Percentiles rank a stretch among this genome's conserved stretches.
phyloP scores from a whole-genome alignment of 2,888 invertebrate species.

The Heliconius cydno region DNA sequence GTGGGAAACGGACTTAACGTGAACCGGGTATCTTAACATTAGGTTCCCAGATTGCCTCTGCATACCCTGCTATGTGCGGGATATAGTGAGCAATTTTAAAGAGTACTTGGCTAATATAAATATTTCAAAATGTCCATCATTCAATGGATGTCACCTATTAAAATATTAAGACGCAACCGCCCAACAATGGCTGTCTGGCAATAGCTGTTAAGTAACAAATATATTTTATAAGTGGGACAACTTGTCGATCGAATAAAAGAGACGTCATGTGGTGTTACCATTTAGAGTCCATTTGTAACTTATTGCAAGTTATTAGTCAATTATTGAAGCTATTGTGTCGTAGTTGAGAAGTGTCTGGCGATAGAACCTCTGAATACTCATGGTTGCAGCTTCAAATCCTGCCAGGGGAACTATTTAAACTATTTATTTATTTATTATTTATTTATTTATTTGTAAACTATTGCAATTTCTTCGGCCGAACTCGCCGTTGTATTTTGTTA shows the following conservation, averaged over 20 bases:
- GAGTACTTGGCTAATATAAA: constrained; percentile 5
- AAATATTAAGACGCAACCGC: not conserved
- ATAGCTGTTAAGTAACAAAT: constrained; percentile 23
- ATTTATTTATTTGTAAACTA: too few species aligned
- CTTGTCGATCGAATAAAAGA: not conserved
- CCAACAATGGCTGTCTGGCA: constrained; percentile 29
- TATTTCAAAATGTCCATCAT: not conserved
- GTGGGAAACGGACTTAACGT: too few species aligned
- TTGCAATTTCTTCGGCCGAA: too few species aligned
- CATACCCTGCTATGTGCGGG: not conserved
- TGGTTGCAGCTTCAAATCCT: too few species aligned
- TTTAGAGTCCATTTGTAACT: constrained; percentile 6
- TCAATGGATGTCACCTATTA: constrained; percentile 7
- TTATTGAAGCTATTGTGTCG: not conserved
- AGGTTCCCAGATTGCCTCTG: not conserved
- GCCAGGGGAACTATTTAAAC: too few species aligned
- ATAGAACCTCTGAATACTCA: too few species aligned
- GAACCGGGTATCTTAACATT: too few species aligned
- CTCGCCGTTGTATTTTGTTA: too few species aligned
- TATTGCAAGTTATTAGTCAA: constrained; percentile 3
- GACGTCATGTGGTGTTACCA: constrained; percentile 11
- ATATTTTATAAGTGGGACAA: constrained; percentile 18
- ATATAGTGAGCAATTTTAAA: too few species aligned
- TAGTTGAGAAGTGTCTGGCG: not conserved
- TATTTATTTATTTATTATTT: too few species aligned